These are phyloP conservation scores for Limnodromus scolopaceus DNA, from an alignment of 2,797 vertebrate species.

Conservation along the genomic window DNA sequence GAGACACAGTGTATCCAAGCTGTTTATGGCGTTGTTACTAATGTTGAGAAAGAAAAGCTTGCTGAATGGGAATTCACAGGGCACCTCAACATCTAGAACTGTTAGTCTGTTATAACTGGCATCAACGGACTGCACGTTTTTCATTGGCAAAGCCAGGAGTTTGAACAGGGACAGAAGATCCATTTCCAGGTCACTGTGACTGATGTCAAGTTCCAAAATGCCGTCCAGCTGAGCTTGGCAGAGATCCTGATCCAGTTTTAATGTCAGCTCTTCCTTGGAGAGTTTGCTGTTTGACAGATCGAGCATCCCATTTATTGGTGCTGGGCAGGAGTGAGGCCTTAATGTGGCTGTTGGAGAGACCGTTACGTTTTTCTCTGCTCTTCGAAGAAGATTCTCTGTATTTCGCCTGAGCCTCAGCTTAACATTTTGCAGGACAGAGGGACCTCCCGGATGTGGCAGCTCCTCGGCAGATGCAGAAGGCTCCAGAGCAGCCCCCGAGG, in stretches of 20 bases:
- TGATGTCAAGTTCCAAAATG: constrained; percentile 38
- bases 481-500: background rate
- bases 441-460: background rate
- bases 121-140: background rate
- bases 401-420: background rate
- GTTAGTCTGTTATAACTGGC: constrained; percentile 57
- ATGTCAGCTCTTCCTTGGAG: background rate
- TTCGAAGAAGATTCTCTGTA: background rate
- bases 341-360: background rate
- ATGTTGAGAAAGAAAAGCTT: constrained; percentile 49
- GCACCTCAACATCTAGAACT: rapidly evolving
- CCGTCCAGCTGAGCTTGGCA: constrained; percentile 3
- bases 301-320: background rate
- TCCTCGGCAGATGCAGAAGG: rapidly evolving
- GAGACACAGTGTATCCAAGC: constrained; percentile 29
- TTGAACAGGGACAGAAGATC: background rate
- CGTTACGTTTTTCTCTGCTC: background rate
- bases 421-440: background rate
- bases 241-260: background rate
- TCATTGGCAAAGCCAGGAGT: constrained; percentile 21
- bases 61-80: background rate
- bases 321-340: background rate
- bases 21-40: constrained; percentile 69
- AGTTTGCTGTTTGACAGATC: constrained; percentile 34
- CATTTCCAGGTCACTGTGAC: constrained; percentile 17